A percentile compares a stretch with the other conserved stretches of the same genome.
Conservation (phyloP, 2,113 vertebrate genomes). For the Coptodon rendalli region DNA sequence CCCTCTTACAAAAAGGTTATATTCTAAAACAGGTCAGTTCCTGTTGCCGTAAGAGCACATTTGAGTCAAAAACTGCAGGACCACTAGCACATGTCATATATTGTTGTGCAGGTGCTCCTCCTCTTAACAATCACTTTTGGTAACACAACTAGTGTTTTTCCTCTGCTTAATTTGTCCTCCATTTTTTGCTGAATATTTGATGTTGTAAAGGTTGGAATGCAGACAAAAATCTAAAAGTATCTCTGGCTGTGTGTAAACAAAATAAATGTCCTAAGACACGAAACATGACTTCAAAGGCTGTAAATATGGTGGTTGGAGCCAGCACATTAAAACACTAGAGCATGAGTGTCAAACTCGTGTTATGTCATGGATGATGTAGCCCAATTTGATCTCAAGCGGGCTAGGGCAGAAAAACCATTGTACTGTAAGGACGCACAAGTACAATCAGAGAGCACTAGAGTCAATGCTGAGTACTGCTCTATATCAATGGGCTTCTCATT, state of each 20-base stretch:
- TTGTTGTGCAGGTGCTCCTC: background rate
- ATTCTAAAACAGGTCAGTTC: background rate
- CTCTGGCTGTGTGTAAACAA: background rate
- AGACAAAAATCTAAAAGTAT: background rate
- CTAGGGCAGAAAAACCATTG: background rate
- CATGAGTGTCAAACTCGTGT: background rate
- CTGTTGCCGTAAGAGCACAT: background rate
- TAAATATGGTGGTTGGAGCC: background rate
- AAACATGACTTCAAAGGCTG: background rate
- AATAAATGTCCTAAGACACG: background rate
- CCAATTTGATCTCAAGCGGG: background rate
- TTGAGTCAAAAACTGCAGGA: background rate
- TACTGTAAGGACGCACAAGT: background rate
- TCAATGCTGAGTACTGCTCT: background rate
- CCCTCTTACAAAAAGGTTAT: background rate
- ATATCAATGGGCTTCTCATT: background rate
- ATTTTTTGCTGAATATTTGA: background rate
- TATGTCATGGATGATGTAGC: background rate
- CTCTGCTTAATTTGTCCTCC: background rate
- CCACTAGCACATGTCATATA: slow-evolving; percentile 9
- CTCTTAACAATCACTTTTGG: background rate
- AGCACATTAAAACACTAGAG: background rate
- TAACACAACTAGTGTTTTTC: background rate
- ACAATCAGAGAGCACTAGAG: background rate
- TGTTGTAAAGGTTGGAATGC: background rate